These are phyloP conservation scores for Synergus umbraculus DNA, from an alignment of 2,888 invertebrate species.

Conservation along the genomic window DNA sequence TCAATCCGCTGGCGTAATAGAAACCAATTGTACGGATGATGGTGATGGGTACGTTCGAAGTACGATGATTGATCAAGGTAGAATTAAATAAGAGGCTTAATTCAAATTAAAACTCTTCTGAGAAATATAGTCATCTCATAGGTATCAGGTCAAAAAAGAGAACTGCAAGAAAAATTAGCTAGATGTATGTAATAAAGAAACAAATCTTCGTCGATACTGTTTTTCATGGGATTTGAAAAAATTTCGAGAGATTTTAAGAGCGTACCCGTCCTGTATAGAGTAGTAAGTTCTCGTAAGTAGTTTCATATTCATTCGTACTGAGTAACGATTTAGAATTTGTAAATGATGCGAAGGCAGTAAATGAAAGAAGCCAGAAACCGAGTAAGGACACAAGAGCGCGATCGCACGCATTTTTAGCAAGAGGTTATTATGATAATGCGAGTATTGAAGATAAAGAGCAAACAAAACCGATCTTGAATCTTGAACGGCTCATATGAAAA, in stretches of 20 bases:
- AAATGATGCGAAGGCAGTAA: conserved; percentile 47
- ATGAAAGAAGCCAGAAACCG: conserved; percentile 29
- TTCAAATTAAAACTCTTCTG: not conserved
- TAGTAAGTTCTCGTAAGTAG: conserved; percentile 67
- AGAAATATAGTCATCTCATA: conserved; percentile 9
- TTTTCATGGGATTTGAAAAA: conserved; percentile 40
- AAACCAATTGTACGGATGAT: conserved; percentile 49
- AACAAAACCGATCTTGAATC: conserved; percentile 41
- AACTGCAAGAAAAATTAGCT: conserved; percentile 23
- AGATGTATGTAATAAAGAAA: conserved; percentile 45
- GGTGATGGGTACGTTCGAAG: conserved; percentile 49
- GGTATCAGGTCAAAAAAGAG: conserved; percentile 13
- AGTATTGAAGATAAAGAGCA: conserved; percentile 48
- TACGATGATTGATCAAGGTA: conserved; percentile 33
- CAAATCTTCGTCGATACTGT: conserved; percentile 37
- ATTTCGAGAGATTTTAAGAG: not conserved
- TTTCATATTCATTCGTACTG: conserved; percentile 69
- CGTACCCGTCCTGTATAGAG: conserved; percentile 63
- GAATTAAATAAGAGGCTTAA: conserved; percentile 17
- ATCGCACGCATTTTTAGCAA: conserved; percentile 48
- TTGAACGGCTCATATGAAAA: conserved; percentile 19
- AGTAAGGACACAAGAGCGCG: conserved; percentile 47
- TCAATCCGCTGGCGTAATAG: conserved; percentile 44
- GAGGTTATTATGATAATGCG: conserved; percentile 42
- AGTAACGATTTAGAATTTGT: conserved; percentile 62